These are phyloP conservation scores for Ptychochromis oligacanthus DNA, from an alignment of 2,113 vertebrate genomes.

Conservation along the genomic window DNA sequence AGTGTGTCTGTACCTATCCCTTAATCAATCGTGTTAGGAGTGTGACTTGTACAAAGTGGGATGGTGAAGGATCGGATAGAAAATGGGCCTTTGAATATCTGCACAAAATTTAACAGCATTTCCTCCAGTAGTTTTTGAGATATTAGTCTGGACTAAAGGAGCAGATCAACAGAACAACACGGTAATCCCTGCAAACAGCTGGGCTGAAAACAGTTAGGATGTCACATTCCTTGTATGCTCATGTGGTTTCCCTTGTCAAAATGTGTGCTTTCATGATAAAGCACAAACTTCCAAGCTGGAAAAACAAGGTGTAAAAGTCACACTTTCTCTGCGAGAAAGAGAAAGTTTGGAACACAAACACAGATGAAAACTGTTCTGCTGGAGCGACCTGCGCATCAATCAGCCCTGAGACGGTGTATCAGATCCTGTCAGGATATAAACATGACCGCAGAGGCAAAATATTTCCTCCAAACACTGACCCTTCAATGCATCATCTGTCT, in stretches of 20 bases:
- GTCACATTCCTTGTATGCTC: neutral
- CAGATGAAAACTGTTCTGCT: neutral
- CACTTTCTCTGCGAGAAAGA: neutral
- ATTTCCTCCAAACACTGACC: conserved; percentile 25
- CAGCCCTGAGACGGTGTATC: conserved; percentile 3
- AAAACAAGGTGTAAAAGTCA: conserved; percentile 12
- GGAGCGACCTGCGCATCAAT: neutral
- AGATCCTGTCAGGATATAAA: conserved; percentile 34
- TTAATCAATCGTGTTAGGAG: neutral
- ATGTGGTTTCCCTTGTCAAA: neutral
- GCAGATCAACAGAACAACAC: neutral
- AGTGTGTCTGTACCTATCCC: neutral
- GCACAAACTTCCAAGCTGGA: neutral
- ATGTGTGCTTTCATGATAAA: neutral
- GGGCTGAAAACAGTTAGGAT: neutral
- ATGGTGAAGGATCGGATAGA: too few species aligned
- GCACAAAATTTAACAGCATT: neutral
- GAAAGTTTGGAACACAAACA: neutral
- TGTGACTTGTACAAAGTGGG: neutral
- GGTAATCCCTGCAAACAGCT: neutral
- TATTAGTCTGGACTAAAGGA: neutral
- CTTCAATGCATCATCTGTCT: conserved; percentile 27
- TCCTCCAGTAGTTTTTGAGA: neutral
- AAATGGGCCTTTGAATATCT: neutral
- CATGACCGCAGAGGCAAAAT: conserved; percentile 42